These are phyloP conservation scores for Oryzaephilus surinamensis DNA, from an alignment of 1,140 invertebrate genomes.

Conservation along the genomic window DNA sequence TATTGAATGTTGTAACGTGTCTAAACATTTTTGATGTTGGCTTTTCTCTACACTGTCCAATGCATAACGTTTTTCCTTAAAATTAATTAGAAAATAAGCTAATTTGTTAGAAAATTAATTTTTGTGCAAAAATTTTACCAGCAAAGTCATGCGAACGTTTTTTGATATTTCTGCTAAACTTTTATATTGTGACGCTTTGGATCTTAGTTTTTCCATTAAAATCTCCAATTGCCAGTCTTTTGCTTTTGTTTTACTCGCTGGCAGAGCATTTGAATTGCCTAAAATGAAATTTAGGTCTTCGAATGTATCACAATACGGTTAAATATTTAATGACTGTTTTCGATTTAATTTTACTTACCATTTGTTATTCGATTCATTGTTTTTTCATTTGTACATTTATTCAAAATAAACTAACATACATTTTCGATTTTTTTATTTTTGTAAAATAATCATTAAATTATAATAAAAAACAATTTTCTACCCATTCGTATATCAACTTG, in stretches of 20 bases:
- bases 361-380: conserved; percentile 15
- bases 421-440: background rate
- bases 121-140: conserved; percentile 47
- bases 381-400: background rate
- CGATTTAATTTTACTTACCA: conserved; percentile 10
- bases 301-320: background rate
- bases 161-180: conserved; percentile 75
- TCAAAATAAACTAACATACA: no score
- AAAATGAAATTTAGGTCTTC: conserved; percentile 6
- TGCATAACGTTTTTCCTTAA: conserved; percentile 77
- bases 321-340: no score
- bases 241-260: conserved; percentile 36
- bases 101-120: conserved; percentile 2
- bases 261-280: conserved; percentile 10
- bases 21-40: conserved; percentile 80
- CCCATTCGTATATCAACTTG: background rate
- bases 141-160: conserved; percentile 67
- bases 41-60: conserved; percentile 72
- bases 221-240: conserved; percentile 69
- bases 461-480: background rate
- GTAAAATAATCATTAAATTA: background rate
- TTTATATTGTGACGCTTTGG: conserved; percentile 60
- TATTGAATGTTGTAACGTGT: conserved; percentile 86
- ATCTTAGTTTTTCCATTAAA: conserved; percentile 79
- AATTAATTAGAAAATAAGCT: conserved; percentile 23